Percentiles rank a stretch among this genome's conserved stretches.
These are phyloP conservation scores for Hemichromis elongatus DNA, from an alignment of 2,113 vertebrate species.

Conservation along the genomic window DNA sequence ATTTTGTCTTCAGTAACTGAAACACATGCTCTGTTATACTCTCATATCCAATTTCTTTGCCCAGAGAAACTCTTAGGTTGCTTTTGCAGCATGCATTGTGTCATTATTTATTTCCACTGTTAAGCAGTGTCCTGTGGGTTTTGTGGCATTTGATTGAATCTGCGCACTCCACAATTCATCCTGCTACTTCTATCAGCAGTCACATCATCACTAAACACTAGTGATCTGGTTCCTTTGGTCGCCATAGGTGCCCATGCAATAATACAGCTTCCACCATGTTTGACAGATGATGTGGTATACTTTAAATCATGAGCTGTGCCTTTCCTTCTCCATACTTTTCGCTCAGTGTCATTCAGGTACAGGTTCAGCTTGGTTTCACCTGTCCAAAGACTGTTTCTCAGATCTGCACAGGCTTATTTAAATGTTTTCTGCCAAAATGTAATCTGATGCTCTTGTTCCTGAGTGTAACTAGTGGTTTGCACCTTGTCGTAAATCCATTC, in stretches of 20 bases:
- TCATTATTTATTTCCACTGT: background rate
- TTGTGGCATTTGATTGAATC: background rate
- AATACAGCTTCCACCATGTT: background rate
- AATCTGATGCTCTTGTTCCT: background rate
- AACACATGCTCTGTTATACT: background rate
- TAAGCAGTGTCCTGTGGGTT: background rate
- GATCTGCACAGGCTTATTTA: background rate
- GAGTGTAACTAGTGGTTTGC: background rate
- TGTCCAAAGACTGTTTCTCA: too few species aligned
- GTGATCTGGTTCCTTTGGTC: background rate
- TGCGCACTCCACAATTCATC: background rate
- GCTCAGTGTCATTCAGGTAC: background rate
- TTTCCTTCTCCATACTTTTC: background rate
- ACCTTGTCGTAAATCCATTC: background rate
- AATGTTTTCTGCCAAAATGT: background rate
- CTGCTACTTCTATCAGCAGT: background rate
- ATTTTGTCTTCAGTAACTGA: background rate
- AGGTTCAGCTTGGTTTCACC: background rate
- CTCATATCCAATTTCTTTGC: background rate
- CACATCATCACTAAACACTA: background rate
- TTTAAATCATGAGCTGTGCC: background rate
- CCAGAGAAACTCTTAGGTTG: background rate
- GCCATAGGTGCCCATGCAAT: background rate
- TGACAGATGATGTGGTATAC: background rate
- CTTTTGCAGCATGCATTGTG: background rate